phyloP scores from a whole-genome alignment of 2,797 vertebrate species.

The Peromyscus eremicus region DNA sequence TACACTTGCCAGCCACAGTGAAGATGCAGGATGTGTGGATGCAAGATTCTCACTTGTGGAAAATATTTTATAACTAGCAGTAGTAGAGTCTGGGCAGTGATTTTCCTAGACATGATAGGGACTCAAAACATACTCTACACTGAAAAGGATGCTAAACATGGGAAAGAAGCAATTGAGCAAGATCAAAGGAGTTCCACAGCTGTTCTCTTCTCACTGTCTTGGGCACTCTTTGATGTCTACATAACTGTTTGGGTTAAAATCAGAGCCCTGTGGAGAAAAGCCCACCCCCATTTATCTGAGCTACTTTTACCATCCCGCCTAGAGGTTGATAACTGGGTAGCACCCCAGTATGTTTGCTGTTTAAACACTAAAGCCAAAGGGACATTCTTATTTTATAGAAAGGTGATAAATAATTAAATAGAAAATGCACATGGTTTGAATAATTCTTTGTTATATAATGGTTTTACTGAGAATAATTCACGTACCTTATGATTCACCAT shows the following conservation, averaged over 20 bases:
- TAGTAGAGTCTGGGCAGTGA: not conserved
- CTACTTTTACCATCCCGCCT: not conserved
- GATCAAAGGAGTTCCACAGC: constrained; percentile 80
- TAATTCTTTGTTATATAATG: not conserved
- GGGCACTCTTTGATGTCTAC: constrained; percentile 80
- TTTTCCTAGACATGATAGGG: constrained; percentile 31
- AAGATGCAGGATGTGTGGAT: not conserved
- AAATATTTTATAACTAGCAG: not conserved
- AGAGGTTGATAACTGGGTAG: constrained; percentile 8
- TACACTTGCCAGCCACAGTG: not conserved
- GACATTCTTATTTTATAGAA: not conserved
- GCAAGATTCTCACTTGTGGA: not conserved
- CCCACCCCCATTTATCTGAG: constrained; percentile 62
- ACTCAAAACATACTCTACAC: constrained; percentile 56
- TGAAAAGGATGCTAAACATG: constrained; percentile 50
- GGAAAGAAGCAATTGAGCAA: constrained; percentile 70
- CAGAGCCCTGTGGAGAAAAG: constrained; percentile 66
- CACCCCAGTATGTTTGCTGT: not conserved
- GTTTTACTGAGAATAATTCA: not conserved
- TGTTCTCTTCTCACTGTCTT: constrained; percentile 66
- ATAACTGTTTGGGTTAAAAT: constrained; percentile 76
- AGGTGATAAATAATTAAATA: not conserved
- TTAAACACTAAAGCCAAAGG: constrained; percentile 7
- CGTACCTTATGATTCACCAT: not conserved
- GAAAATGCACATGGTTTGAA: not conserved